Evolutionary conservation across 2,113 vertebrate species (phyloP), one percentile per base, ranked within the genome.

Genomic region (Syngnathoides biaculeatus): DNA sequence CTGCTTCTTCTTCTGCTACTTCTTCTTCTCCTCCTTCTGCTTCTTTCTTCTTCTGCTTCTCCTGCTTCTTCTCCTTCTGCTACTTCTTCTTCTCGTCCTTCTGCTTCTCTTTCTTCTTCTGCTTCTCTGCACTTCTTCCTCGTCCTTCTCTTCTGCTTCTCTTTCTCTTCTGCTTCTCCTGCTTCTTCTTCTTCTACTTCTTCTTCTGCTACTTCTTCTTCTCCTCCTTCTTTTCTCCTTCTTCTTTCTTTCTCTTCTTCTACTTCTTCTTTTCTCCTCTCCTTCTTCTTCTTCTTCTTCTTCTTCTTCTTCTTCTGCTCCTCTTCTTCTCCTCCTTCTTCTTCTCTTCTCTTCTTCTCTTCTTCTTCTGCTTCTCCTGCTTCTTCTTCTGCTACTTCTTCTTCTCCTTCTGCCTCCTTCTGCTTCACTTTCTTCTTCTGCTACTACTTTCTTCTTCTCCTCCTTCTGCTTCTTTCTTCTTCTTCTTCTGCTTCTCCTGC

Each of bases 31-130:
- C n/a, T n/a, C n/a, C n/a, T n/a, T n/a, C n/a, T n/a, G n/a, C 8
- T 6, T 47, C 35, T 39, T n/a, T 24, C 48, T 8, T 2, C 9
- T 26, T 24, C 58, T 52, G 4, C 87, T 45, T 45, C 14, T 14
- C n/a, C 17, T 8, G 20, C 20, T 7, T n/a, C 8, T 6, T 47
- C 35, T 39, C n/a, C n/a, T n/a, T n/a, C n/a, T n/a, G n/a, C n/a
- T n/a, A n/a, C n/a, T n/a, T n/a, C n/a, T n/a, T 24, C 48, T 8
- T 2, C 9, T 26, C n/a, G 58, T 52, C 3, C 87, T 98, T 96
- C 76, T 94, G 94, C 82, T 45, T 45, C 14, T 14, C n/a, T 20
- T 8, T 50, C 20, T 7, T n/a, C 8, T 6, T 47, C 35, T 39
- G n/a, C n/a, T 45, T 45, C 14, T 14, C n/a, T n/a, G n/a, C n/a